Evolutionary conservation across 2,888 invertebrate species (phyloP).

Genomic region (Saturnia japonica): DNA sequence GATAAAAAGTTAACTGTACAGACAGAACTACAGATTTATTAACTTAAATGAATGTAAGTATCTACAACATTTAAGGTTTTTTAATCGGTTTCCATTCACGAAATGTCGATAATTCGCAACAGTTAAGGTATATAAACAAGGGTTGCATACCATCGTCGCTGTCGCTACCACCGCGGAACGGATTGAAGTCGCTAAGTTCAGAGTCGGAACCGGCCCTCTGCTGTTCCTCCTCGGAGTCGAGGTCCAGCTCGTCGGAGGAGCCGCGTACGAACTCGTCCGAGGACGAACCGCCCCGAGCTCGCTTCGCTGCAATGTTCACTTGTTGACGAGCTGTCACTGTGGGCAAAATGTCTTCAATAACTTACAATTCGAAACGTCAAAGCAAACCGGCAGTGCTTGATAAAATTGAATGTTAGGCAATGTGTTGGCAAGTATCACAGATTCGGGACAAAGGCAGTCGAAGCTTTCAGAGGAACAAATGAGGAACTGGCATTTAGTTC

Average conservation of each 20-base stretch:
- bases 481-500: too few relatives aligned
- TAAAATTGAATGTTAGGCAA: too few relatives aligned
- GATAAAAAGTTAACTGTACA: too few relatives aligned
- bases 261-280: slow-evolving; percentile 85
- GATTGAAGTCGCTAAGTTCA: slow-evolving; percentile 91
- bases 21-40: too few relatives aligned
- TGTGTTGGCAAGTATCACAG: too few relatives aligned
- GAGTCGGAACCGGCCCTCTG: slow-evolving; percentile 53
- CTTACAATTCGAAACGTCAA: too few relatives aligned
- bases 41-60: too few relatives aligned
- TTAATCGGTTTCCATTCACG: too few relatives aligned
- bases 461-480: too few relatives aligned
- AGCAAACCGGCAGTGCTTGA: neutral
- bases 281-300: slow-evolving; percentile 83
- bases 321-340: slow-evolving; percentile 70
- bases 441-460: too few relatives aligned
- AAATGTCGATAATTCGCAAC: too few relatives aligned
- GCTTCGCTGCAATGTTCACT: slow-evolving; percentile 70
- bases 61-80: too few relatives aligned
- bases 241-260: slow-evolving; percentile 79
- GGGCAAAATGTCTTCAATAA: neutral
- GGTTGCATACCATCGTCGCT: slow-evolving; percentile 85
- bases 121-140: neutral
- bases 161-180: slow-evolving; percentile 90
- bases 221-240: slow-evolving; percentile 53